Percentiles rank a stretch among this genome's conserved stretches.
These are phyloP conservation scores for Xenopus petersii DNA, from an alignment of 2,797 vertebrate species.

Conservation along the genomic window DNA sequence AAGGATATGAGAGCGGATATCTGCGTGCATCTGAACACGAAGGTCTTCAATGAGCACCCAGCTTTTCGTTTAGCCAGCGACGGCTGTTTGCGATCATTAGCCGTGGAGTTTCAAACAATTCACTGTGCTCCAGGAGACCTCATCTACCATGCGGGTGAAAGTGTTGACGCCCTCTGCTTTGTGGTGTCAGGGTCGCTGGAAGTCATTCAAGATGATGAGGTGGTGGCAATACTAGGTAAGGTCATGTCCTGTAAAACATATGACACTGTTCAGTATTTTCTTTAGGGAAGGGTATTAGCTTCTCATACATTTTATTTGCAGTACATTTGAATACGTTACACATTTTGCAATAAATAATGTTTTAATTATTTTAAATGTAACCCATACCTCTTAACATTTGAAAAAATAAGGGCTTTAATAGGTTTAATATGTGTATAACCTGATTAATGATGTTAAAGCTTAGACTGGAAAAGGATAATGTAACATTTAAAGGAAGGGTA, in stretches of 20 bases:
- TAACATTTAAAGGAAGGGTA: no score
- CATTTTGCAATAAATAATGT: no score
- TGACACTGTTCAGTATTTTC: no score
- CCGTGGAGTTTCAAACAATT: slow-evolving; percentile 94
- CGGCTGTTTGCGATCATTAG: slow-evolving; percentile 89
- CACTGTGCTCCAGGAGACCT: slow-evolving; percentile 96
- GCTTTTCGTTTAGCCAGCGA: slow-evolving; percentile 95
- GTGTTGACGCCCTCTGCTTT: slow-evolving; percentile 93
- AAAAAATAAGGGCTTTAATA: no score
- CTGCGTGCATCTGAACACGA: slow-evolving; percentile 93
- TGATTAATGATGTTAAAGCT: no score
- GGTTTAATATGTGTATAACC: no score
- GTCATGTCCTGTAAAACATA: slow-evolving; percentile 32
- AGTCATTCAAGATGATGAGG: slow-evolving; percentile 97
- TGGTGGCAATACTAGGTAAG: slow-evolving; percentile 94
- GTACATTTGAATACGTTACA: no score
- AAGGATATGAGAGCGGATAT: slow-evolving; percentile 98
- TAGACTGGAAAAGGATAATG: no score
- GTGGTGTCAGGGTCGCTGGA: slow-evolving; percentile 94
- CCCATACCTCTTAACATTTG: no score
- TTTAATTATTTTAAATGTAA: no score
- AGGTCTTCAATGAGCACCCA: slow-evolving; percentile 95
- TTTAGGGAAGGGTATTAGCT: no score
- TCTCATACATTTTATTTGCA: no score
- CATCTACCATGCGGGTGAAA: slow-evolving; percentile 95